Evolutionary conservation across 2,113 vertebrate genomes (phyloP).

Genomic region (Lamprologus ornatipinnis): DNA sequence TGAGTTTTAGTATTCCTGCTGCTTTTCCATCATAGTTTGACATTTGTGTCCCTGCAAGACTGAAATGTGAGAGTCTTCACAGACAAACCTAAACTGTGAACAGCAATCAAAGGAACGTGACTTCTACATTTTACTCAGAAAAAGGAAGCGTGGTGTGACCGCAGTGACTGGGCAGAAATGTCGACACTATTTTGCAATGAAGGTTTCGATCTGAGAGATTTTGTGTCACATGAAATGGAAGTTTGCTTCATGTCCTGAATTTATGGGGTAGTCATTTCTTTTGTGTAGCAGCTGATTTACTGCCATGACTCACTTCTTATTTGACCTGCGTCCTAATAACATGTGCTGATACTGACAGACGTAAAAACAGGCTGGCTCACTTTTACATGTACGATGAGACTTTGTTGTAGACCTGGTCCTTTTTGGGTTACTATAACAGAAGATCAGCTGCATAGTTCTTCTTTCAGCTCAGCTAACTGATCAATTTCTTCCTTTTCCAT

Average conservation of each 20-base stretch:
- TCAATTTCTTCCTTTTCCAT: neutral
- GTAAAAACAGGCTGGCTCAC: neutral
- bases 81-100: neutral
- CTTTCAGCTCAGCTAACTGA: neutral
- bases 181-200: neutral
- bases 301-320: neutral
- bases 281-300: neutral
- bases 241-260: neutral
- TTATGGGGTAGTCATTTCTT: neutral
- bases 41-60: neutral
- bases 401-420: neutral
- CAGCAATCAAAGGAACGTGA: neutral
- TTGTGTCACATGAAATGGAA: neutral
- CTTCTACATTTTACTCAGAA: neutral
- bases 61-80: fast-evolving
- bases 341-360: neutral
- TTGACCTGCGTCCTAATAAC: neutral
- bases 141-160: neutral
- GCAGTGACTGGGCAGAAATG: neutral
- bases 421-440: neutral
- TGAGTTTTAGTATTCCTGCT: neutral
- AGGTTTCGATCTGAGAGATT: neutral
- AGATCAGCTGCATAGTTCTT: neutral
- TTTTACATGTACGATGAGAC: neutral
- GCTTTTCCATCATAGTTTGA: neutral